Percentiles rank a stretch among this genome's conserved stretches.
phyloP scores from a whole-genome alignment of 1,140 invertebrate species.

The Parapsyche elsis region DNA sequence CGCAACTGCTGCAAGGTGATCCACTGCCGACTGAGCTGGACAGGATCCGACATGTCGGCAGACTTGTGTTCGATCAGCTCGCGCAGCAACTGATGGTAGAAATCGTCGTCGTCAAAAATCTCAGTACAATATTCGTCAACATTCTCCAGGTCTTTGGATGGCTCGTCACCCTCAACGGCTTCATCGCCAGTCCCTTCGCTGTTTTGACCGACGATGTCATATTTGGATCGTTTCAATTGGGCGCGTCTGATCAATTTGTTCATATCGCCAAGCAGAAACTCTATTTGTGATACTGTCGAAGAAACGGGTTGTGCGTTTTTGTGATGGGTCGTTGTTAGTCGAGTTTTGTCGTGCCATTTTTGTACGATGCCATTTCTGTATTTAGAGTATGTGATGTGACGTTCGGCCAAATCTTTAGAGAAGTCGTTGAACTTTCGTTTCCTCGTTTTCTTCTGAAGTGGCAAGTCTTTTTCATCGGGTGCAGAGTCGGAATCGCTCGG shows the following conservation, averaged over 20 bases:
- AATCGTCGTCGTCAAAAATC: constrained; percentile 97
- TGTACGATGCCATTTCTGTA: constrained; percentile 84
- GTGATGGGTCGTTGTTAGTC: constrained; percentile 73
- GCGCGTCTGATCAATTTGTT: constrained; percentile 81
- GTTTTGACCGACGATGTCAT: constrained; percentile 73
- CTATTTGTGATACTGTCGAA: constrained; percentile 87
- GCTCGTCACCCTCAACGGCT: constrained; percentile 59
- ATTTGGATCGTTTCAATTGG: constrained; percentile 82
- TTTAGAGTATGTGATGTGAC: constrained; percentile 74
- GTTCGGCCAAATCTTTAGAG: constrained; percentile 71
- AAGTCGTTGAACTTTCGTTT: constrained; percentile 74
- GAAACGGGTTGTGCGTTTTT: constrained; percentile 74
- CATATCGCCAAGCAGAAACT: constrained; percentile 84
- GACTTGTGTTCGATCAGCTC: constrained; percentile 94
- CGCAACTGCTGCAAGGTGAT: constrained; percentile 90
- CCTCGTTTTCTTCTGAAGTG: constrained; percentile 64
- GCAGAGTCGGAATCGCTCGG: constrained; percentile 63
- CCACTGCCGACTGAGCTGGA: constrained; percentile 85
- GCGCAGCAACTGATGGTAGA: constrained; percentile 92
- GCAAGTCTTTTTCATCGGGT: constrained; percentile 61
- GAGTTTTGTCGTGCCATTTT: constrained; percentile 94
- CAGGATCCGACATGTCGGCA: constrained; percentile 82
- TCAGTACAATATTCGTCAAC: constrained; percentile 79
- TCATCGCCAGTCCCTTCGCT: not conserved
- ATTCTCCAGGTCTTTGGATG: constrained; percentile 57